Conservation (phyloP, 2,797 vertebrate species). For the Scolopax rusticola region DNA sequence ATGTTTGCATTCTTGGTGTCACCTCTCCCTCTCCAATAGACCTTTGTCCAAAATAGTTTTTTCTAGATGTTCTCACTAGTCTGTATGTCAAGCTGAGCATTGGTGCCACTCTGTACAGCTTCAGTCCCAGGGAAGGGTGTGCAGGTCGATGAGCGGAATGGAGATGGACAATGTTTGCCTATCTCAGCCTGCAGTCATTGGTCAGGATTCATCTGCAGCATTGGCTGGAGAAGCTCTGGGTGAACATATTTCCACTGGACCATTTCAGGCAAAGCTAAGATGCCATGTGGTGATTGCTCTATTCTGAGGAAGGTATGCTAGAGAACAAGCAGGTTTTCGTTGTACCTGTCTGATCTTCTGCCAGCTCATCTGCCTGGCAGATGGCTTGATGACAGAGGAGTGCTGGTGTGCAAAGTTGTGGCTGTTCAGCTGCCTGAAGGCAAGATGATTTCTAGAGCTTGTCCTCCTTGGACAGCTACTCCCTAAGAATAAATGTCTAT, state of each 20-base stretch:
- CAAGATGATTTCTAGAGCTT: background rate
- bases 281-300: background rate
- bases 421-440: background rate
- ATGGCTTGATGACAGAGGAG: background rate
- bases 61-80: background rate
- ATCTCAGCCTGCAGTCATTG: background rate
- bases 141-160: background rate
- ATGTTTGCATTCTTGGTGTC: background rate
- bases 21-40: background rate
- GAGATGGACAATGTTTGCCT: background rate
- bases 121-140: background rate
- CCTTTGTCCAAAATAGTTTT: background rate
- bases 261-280: background rate
- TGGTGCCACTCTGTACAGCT: background rate
- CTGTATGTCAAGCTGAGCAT: background rate
- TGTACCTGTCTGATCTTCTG: conserved; percentile 21
- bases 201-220: background rate
- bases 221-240: background rate
- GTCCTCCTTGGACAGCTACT: background rate
- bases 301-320: background rate
- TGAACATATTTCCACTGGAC: background rate
- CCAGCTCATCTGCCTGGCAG: conserved; percentile 1
- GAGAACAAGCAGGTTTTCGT: background rate
- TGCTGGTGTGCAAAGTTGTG: background rate
- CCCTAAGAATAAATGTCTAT: rapidly evolving